phyloP scores from a whole-genome alignment of 2,888 invertebrate genomes.

The Cantharis rufa region DNA sequence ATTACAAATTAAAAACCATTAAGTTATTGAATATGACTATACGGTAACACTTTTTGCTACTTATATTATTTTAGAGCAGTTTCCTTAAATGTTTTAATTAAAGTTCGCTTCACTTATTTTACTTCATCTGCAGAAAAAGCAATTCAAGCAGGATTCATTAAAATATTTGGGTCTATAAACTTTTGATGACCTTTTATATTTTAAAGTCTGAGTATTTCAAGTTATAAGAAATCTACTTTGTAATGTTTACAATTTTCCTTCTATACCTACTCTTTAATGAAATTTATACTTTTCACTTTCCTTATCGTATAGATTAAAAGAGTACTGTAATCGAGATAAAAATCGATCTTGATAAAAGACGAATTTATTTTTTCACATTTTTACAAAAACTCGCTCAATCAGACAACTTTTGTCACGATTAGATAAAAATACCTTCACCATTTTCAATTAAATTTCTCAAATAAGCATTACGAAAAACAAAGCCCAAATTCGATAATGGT shows the following conservation, averaged over 20 bases:
- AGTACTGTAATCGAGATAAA: not conserved
- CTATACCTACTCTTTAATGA: not conserved
- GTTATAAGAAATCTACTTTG: not conserved
- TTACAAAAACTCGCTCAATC: not conserved
- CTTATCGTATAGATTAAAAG: not conserved
- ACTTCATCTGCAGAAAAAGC: not conserved
- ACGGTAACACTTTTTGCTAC: not conserved
- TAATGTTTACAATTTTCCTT: not conserved
- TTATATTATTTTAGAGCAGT: not conserved
- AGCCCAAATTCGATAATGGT: not conserved
- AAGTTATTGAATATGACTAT: not conserved
- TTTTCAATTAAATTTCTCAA: not conserved
- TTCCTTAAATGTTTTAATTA: not conserved
- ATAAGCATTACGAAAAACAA: not conserved
- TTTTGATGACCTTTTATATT: not conserved
- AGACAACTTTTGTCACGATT: not conserved
- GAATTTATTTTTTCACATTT: not conserved
- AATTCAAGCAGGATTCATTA: not conserved
- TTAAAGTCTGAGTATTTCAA: not conserved
- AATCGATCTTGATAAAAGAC: not conserved
- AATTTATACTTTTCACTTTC: not conserved
- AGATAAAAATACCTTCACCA: not conserved
- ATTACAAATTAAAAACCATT: not conserved
- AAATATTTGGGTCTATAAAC: not conserved
- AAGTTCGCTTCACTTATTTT: not conserved